A percentile compares a stretch with the other conserved stretches of the same genome.
Conservation (phyloP, 2,888 invertebrate genomes). For the Camptogramma bilineatum region DNA sequence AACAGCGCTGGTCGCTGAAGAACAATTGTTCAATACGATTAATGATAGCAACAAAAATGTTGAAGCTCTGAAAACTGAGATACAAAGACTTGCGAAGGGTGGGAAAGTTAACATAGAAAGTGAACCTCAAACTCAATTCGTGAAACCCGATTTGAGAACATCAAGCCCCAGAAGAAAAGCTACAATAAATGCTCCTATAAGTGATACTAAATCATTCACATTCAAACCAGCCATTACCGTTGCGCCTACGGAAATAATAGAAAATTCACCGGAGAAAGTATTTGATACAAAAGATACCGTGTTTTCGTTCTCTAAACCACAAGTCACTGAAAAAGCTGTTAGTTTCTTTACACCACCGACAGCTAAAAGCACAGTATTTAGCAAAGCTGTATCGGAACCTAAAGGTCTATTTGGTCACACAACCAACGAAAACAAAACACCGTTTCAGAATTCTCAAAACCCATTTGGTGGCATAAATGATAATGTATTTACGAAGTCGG, state of each 20-base stretch:
- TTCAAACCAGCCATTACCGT: constrained; percentile 76
- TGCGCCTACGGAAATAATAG: constrained; percentile 63
- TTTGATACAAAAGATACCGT: constrained; percentile 55
- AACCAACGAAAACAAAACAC: constrained; percentile 46
- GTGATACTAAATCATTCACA: constrained; percentile 59
- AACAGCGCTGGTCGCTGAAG: constrained; percentile 79
- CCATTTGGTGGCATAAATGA: constrained; percentile 47
- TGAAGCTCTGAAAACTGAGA: constrained; percentile 63
- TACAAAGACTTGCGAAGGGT: constrained; percentile 62
- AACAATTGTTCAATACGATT: constrained; percentile 77
- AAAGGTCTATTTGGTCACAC: constrained; percentile 49
- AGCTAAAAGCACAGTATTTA: constrained; percentile 26
- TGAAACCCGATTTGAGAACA: constrained; percentile 56
- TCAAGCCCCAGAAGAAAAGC: constrained; percentile 50
- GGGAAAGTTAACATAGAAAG: constrained; percentile 53
- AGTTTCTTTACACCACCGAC: constrained; percentile 42
- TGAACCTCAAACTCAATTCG: constrained; percentile 52
- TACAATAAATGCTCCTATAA: constrained; percentile 42
- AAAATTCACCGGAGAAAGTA: constrained; percentile 66
- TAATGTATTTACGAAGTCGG: constrained; percentile 46
- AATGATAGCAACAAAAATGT: constrained; percentile 78
- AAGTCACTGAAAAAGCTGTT: constrained; percentile 52
- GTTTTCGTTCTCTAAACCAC: constrained; percentile 77
- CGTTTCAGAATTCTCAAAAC: constrained; percentile 45
- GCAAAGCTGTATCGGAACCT: constrained; percentile 24